phyloP scores from a whole-genome alignment of 2,888 invertebrate species.

The Zelleria hepariella region DNA sequence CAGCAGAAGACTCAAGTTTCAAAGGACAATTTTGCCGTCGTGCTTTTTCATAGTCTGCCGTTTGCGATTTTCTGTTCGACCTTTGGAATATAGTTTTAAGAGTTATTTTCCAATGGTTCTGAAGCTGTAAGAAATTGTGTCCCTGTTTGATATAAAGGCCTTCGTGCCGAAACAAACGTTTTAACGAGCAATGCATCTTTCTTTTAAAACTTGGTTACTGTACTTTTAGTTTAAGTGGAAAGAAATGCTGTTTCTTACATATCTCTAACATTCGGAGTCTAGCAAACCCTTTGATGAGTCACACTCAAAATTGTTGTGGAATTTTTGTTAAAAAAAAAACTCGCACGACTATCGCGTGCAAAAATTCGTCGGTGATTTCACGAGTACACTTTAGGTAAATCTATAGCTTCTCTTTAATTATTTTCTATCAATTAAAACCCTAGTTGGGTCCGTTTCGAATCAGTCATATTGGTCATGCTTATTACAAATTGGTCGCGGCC shows the following conservation, averaged over 20 bases:
- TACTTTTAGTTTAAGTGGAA: slow-evolving; percentile 1
- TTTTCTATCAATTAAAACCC: slow-evolving; percentile 51
- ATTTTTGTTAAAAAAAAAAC: neutral
- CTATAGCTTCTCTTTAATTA: slow-evolving; percentile 58
- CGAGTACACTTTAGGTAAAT: slow-evolving; percentile 26
- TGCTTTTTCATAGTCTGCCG: slow-evolving; percentile 13
- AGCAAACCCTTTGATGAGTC: neutral
- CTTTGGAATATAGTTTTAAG: slow-evolving; percentile 24
- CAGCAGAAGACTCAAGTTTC: slow-evolving; percentile 34
- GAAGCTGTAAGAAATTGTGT: slow-evolving; percentile 35
- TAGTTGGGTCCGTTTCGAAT: slow-evolving; percentile 45
- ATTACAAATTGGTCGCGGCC: slow-evolving; percentile 47
- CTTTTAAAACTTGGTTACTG: slow-evolving; percentile 48
- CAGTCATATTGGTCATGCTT: slow-evolving; percentile 43
- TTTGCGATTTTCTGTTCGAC: slow-evolving; percentile 18
- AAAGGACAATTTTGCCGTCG: slow-evolving; percentile 15
- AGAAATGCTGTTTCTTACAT: neutral
- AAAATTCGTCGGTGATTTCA: neutral
- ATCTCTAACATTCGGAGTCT: neutral
- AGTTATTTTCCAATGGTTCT: slow-evolving; percentile 23
- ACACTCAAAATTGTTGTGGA: neutral
- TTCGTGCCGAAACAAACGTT: slow-evolving; percentile 69
- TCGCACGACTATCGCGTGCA: neutral
- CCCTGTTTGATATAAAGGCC: slow-evolving; percentile 47
- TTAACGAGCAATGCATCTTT: slow-evolving; percentile 55